Base-by-base conservation (phyloP, 2,888 invertebrate species). In the Thymelicus sylvestris region DNA sequence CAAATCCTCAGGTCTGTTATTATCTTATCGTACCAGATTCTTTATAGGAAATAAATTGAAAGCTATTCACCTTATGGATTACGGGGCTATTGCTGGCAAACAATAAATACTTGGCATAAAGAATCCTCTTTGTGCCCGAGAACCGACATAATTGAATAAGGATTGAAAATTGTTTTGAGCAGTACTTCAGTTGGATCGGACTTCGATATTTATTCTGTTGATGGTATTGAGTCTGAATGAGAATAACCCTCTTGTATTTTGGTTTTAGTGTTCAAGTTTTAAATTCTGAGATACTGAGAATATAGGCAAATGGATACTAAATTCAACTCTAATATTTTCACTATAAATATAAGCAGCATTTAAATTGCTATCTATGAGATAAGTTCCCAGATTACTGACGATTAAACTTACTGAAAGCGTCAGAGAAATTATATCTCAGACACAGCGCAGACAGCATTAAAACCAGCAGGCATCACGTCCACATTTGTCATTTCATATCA, bases 111-210 rank as follows among this genome's bases (percentile, higher is more conserved):
- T 65, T 65, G 60, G 31, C 65, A 60, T 65, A 70, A 70, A 70
- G 70, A 70, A 60, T 70, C 64, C 59, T 60, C 64, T 70, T 70
- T 70, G 70, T 70, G 59, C 15, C 50, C 52, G 65, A 44, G 60
- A 70, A 44, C 70, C 65, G 60, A 50, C 70, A 65, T 70, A 70
- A 70, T 70, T 70, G 65, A 70, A 70, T 70, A 70, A 70, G 60
- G 65, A 70, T 60, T 70, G 70, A 70, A 69, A 64, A 70, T 65
- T 70, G 70, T 70, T 70, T 57, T 69, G 59, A 59, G 31, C 64
- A 48, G 59, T 57, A 64, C 69, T 64, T 69, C 19, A 55, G 52
- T n/a, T 31, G 62, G 44, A 57, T 65, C 15, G 13, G 38, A 31
- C 55, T 31, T 31, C n/a, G 57, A 41, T 52, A 64, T 39, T 15